phyloP scores from a whole-genome alignment of 2,797 vertebrate genomes.

The Typhlichthys subterraneus region DNA sequence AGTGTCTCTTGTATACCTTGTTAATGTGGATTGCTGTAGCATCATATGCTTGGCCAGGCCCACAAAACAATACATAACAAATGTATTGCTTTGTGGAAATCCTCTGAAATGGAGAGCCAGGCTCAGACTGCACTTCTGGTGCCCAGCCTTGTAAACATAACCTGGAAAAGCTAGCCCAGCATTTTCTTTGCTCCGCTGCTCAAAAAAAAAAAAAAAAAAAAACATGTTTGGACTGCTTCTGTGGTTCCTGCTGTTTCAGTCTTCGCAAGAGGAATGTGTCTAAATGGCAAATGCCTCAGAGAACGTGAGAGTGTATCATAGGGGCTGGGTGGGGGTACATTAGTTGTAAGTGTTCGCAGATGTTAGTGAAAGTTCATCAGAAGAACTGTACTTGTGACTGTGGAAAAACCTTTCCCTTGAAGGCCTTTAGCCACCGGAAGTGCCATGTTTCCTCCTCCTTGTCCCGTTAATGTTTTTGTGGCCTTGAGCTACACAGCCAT shows the following conservation, averaged over 20 bases:
- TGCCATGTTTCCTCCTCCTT: slow-evolving; percentile 53
- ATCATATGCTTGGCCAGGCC: slow-evolving; percentile 2
- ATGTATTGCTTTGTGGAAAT: slow-evolving; percentile 29
- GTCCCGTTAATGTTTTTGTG: slow-evolving; percentile 63
- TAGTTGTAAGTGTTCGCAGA: slow-evolving; percentile 80
- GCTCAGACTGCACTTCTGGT: slow-evolving; percentile 53
- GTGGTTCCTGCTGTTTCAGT: slow-evolving; percentile 73
- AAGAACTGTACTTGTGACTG: slow-evolving; percentile 50
- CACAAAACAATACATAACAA: slow-evolving; percentile 10
- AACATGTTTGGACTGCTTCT: slow-evolving; percentile 79
- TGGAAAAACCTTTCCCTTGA: slow-evolving; percentile 72
- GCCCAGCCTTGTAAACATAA: slow-evolving; percentile 57
- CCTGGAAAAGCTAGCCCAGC: slow-evolving; percentile 66
- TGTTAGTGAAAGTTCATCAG: slow-evolving; percentile 80
- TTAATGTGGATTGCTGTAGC: slow-evolving; percentile 27
- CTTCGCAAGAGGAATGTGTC: slow-evolving; percentile 78
- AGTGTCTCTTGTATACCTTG: slow-evolving; percentile 3
- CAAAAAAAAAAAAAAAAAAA: slow-evolving; percentile 51
- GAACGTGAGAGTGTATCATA: slow-evolving; percentile 70
- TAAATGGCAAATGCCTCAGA: slow-evolving; percentile 75
- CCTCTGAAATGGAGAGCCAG: slow-evolving; percentile 39
- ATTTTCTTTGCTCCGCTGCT: slow-evolving; percentile 61
- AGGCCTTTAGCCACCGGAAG: slow-evolving; percentile 65
- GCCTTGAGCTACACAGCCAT: slow-evolving; percentile 55
- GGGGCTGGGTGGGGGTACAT: slow-evolving; percentile 69